Conservation (phyloP, 2,888 invertebrate genomes). For the Nomada fucata region DNA sequence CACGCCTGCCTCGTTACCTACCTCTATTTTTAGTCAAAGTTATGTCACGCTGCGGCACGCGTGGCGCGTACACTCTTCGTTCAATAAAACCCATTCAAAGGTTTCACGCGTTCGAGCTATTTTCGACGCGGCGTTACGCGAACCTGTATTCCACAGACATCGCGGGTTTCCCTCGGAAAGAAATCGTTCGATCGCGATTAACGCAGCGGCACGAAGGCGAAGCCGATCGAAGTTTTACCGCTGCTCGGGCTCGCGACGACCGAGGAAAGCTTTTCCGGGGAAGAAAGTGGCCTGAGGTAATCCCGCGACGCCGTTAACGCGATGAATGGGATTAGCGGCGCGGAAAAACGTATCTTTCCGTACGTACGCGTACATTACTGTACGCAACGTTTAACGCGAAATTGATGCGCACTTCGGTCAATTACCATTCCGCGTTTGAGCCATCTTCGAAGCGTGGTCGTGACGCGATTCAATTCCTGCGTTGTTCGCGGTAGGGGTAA, state of each 20-base stretch:
- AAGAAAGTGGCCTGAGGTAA: constrained; percentile 25
- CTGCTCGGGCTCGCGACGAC: background rate
- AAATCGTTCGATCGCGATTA: background rate
- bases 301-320: constrained; percentile 31
- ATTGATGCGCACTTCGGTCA: constrained; percentile 32
- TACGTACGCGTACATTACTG: constrained; percentile 7
- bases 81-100: constrained; percentile 28
- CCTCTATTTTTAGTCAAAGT: constrained; percentile 28
- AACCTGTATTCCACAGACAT: background rate
- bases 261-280: constrained; percentile 13
- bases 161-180: background rate
- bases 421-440: constrained; percentile 16
- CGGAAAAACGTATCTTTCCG: constrained; percentile 43
- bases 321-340: constrained; percentile 54
- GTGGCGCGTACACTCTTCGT: background rate
- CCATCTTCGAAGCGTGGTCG: background rate
- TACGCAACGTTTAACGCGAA: constrained; percentile 51
- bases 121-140: background rate
- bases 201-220: background rate
- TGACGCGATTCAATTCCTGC: constrained; percentile 3
- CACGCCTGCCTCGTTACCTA: background rate
- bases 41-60: constrained; percentile 17
- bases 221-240: too few relatives aligned
- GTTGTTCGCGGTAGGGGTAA: too few relatives aligned
- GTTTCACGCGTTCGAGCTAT: background rate